phyloP scores from a whole-genome alignment of 1,140 invertebrate genomes.

The Ylistrum balloti region DNA sequence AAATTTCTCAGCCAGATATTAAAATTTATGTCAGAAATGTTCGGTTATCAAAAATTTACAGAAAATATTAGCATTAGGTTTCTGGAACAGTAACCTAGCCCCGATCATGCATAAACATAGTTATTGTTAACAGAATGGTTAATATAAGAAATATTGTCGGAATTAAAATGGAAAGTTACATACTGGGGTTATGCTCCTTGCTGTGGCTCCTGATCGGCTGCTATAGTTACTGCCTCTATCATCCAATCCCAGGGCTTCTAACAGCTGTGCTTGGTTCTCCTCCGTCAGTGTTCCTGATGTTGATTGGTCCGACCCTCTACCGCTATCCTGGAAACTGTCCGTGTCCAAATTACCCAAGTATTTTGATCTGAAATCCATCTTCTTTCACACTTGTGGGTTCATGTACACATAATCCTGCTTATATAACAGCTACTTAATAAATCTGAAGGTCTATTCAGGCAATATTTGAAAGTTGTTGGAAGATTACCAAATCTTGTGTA shows the following conservation, averaged over 20 bases:
- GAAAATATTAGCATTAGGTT: too few species aligned
- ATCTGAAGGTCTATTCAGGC: not conserved
- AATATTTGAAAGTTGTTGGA: not conserved
- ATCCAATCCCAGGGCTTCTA: constrained; percentile 11
- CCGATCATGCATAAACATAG: not conserved
- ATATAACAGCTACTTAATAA: not conserved
- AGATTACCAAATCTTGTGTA: not conserved
- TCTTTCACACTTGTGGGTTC: not conserved
- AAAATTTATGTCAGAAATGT: too few species aligned
- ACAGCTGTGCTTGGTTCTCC: constrained; percentile 21
- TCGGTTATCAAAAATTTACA: too few species aligned
- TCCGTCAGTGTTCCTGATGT: not conserved
- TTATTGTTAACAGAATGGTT: not conserved
- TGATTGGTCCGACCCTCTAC: constrained; percentile 9
- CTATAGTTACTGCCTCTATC: constrained; percentile 11
- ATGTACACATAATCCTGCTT: not conserved
- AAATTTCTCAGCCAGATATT: too few species aligned
- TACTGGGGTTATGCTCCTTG: not conserved
- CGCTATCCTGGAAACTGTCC: constrained; percentile 13
- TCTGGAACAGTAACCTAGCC: too few species aligned
- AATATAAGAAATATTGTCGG: not conserved
- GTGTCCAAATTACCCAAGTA: constrained; percentile 4
- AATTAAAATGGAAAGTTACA: not conserved
- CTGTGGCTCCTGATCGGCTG: not conserved
- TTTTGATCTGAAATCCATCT: constrained; percentile 19